These are phyloP conservation scores for Rosalia funebris DNA, from an alignment of 2,888 invertebrate genomes.

Conservation along the genomic window DNA sequence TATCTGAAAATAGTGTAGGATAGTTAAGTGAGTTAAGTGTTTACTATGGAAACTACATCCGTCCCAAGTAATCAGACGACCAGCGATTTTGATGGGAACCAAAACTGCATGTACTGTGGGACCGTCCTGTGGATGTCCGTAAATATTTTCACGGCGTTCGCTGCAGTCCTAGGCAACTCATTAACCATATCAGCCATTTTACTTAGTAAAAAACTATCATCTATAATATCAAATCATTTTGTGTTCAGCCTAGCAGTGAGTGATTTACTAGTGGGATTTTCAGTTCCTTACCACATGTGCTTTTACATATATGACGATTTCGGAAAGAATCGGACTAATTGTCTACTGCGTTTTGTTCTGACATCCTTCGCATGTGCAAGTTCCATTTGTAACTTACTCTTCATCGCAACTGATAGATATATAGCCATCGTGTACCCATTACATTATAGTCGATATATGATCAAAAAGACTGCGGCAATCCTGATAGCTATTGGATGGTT, in stretches of 20 bases:
- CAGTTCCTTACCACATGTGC: slow-evolving; percentile 80
- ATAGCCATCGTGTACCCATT: slow-evolving; percentile 83
- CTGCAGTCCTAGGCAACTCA: slow-evolving; percentile 78
- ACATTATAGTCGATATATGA: slow-evolving; percentile 80
- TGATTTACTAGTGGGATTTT: slow-evolving; percentile 80
- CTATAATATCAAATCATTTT: slow-evolving; percentile 80
- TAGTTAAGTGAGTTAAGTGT: slow-evolving; percentile 7
- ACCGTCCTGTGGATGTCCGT: slow-evolving; percentile 69
- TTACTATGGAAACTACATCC: slow-evolving; percentile 15
- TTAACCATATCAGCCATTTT: slow-evolving; percentile 80
- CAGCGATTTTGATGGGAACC: too few relatives aligned
- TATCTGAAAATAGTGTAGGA: slow-evolving; percentile 5
- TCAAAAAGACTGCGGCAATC: slow-evolving; percentile 71
- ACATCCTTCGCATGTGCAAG: slow-evolving; percentile 81
- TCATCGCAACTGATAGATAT: slow-evolving; percentile 83
- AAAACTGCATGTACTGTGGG: slow-evolving; percentile 18
- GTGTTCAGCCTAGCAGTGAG: slow-evolving; percentile 82
- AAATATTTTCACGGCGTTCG: slow-evolving; percentile 73
- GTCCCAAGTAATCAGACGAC: neutral
- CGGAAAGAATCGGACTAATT: slow-evolving; percentile 71
- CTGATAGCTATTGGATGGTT: slow-evolving; percentile 77
- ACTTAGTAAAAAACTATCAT: slow-evolving; percentile 74
- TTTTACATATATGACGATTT: slow-evolving; percentile 74
- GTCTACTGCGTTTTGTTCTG: slow-evolving; percentile 78
- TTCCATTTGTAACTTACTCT: slow-evolving; percentile 81